Conservation (phyloP, 2,888 invertebrate genomes). For the Agrypnus murinus region DNA sequence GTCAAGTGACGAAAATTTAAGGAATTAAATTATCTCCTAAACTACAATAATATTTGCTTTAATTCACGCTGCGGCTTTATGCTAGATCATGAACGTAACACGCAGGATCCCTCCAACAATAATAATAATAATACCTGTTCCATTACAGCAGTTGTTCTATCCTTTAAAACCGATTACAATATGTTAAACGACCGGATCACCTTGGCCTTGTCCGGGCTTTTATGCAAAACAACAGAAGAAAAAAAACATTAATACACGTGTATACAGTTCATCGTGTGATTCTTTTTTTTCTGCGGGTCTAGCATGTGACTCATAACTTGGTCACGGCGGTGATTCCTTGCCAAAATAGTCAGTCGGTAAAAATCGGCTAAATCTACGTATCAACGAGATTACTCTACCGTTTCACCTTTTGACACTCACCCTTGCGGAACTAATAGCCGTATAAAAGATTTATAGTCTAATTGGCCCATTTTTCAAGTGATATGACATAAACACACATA, state of each 20-base stretch:
- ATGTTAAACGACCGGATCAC: conserved; percentile 26
- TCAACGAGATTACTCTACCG: conserved; percentile 39
- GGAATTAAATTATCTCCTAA: not conserved
- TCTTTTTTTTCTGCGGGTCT: too few relatives aligned
- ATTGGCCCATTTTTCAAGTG: conserved; percentile 28
- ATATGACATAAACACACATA: not conserved
- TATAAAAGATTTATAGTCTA: conserved; percentile 23
- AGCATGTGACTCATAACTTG: conserved; percentile 20
- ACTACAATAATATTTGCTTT: not conserved
- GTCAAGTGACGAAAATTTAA: not conserved
- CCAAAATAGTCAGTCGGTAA: conserved; percentile 26
- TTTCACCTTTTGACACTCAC: conserved; percentile 40
- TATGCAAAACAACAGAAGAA: conserved; percentile 15
- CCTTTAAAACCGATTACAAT: not conserved
- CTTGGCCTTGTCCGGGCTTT: conserved; percentile 39
- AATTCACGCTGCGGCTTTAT: not conserved
- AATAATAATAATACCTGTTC: too few relatives aligned
- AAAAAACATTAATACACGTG: conserved; percentile 35
- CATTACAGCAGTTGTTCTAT: too few relatives aligned
- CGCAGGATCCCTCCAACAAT: not conserved
- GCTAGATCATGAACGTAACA: conserved; percentile 6
- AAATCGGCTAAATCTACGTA: conserved; percentile 31
- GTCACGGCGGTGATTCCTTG: conserved; percentile 41
- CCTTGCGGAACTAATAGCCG: conserved; percentile 35
- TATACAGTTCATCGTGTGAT: conserved; percentile 16